Evolutionary conservation across 2,888 invertebrate genomes (phyloP), one percentile per base, ranked within the genome.

Genomic region (Zelleria hepariella): DNA sequence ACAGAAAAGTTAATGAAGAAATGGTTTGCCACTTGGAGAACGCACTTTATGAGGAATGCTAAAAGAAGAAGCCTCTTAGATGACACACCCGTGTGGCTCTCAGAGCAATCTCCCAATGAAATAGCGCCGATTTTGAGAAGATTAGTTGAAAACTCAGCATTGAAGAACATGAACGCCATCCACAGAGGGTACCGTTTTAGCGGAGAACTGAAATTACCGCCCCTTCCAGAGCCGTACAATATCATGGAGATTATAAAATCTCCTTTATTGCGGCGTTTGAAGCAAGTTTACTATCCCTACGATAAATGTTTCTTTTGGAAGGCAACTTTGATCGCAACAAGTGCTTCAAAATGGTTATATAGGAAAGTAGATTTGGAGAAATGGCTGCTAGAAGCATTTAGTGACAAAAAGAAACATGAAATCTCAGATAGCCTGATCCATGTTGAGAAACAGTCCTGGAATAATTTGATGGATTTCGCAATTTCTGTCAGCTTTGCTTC

Each of bases 251-350:
- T 73, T 66, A 91, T 78, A 70, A 86, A 76, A 67, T 86, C 77
- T 61, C 81, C 75, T 62, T 77, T 80, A 66, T 74, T 82, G 62
- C 86, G 73, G 81, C 89, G 77, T 57, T 90, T 76, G 87, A 89
- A 78, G 76, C 88, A 79, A 80, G 90, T 81, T 56, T 78, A 67
- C 67, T 86, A 80, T 71, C 82, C 74, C 64, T 73, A 86, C 69
- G 72, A 83, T 67, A 79, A 82, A 74, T 78, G 79, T 68, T 75
- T 83, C 73, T 73, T 87, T 73, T 93, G 93, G 93, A 93, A 93
- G 78, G 73, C 92, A 32, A 86, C 91, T 5, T 72, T 93, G 57
- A 90, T 92, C 6, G 83, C 91, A 59, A 91, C 92, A 1, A 83
- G 89, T 63, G 66, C 81, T 56, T 72, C 73, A 23, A 84, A 89